Conservation (phyloP, 2,797 vertebrate genomes). For the Scarus forsteni region DNA sequence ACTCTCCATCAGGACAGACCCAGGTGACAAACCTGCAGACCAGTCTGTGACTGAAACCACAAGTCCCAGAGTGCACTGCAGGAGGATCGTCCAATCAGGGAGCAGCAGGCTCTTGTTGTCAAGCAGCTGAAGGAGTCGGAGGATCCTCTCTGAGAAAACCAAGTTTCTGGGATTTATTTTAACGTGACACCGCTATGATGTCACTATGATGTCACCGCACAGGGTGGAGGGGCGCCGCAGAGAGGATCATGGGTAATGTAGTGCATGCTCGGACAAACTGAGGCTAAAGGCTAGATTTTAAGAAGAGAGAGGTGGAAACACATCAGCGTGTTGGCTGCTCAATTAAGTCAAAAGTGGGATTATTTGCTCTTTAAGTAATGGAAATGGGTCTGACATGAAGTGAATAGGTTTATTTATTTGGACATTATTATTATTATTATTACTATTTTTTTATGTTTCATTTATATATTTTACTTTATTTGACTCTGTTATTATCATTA, state of each 20-base stretch:
- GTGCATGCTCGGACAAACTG: constrained; percentile 1
- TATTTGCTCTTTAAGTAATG: too few species aligned
- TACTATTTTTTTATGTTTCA: too few species aligned
- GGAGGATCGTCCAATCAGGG: constrained; percentile 38
- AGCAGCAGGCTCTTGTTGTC: constrained; percentile 39
- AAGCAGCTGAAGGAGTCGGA: constrained; percentile 20
- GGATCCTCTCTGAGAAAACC: background rate
- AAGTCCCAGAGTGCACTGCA: constrained; percentile 34
- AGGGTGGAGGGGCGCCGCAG: constrained; percentile 6
- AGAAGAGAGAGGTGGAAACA: background rate
- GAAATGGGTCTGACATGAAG: too few species aligned
- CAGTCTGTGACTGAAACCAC: background rate
- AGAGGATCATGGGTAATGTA: constrained; percentile 29
- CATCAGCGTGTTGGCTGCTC: background rate
- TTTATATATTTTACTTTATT: too few species aligned
- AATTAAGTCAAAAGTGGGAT: too few species aligned
- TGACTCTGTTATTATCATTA: too few species aligned
- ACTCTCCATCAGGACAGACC: background rate
- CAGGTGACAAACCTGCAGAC: background rate
- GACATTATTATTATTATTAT: too few species aligned
- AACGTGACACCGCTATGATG: background rate
- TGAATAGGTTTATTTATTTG: too few species aligned
- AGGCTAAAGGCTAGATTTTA: background rate
- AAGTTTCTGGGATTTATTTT: background rate
- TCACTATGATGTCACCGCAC: constrained; percentile 22